Base-by-base conservation (phyloP, 2,113 vertebrate genomes). In the Miniopterus natalensis region DNA sequence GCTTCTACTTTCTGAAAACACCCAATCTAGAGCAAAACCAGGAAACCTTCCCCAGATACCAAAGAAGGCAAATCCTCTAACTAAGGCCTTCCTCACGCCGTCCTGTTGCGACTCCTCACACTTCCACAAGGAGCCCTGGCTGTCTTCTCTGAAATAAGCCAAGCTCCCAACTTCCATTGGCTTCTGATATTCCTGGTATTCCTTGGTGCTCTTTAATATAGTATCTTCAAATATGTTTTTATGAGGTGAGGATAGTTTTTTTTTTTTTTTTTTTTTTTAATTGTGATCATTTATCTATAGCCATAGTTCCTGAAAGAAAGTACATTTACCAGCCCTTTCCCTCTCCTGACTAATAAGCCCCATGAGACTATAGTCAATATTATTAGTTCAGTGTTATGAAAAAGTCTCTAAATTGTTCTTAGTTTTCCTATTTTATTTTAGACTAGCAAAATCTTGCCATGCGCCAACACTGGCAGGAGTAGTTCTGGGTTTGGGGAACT, bases 351-450 rank as follows among this genome's bases (percentile, higher is more conserved):
- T 27, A 86, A 74, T 84, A 45, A 9, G 21, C 42, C 17, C 21
- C 18, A 20, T 23, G 23, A 47, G 81, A 53, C 13, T 68, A 61
- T 29, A 40, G 40, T 40, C 8, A 10, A 45, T 77, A 73, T 63
- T 47, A 86, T n/a, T 59, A 57, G 36, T 12, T 59, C n/a, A 14
- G 20, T 11, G 36, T 61, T 40, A 61, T 42, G 31, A 47, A 75
- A 45, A 89, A 47, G 20, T 11, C 11, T 92, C 49, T 90, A 23
- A 9, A 11, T 65, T 79, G 11, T 63, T 71, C 63, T 93, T 29
- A 55, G 70, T 95, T 87, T 86, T 81, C 23, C 20, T 59, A n/a
- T 27, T 93, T 88, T 31, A 66, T 88, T 49, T 88, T 66, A 74
- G 14, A 45, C 8, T 29, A 86, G 20, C 1, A 59, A 93, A 51